A percentile compares a stretch with the other conserved stretches of the same genome.
Conservation (phyloP, 1,140 invertebrate genomes). For the Trissolcus basalis region DNA sequence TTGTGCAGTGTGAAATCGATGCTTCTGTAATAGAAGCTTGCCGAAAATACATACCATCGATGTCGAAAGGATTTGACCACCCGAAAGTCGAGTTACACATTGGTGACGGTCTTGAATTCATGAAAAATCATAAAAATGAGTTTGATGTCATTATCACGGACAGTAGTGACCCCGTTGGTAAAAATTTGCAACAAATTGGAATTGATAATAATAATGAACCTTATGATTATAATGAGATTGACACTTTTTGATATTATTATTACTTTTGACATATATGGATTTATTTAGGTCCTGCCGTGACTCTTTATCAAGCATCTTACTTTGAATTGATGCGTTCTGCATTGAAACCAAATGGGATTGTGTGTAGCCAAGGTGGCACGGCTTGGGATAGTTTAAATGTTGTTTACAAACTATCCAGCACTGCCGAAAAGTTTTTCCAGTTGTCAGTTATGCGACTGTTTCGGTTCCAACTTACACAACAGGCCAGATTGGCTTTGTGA, state of each 20-base stretch:
- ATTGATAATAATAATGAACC: too few relatives aligned
- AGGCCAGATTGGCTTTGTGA: constrained; percentile 95
- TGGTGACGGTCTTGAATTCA: constrained; percentile 96
- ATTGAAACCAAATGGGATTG: constrained; percentile 88
- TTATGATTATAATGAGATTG: too few relatives aligned
- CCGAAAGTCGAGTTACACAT: constrained; percentile 90
- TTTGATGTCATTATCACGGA: constrained; percentile 99
- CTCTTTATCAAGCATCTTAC: constrained; percentile 88
- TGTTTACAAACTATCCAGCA: constrained; percentile 84
- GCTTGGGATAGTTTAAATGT: constrained; percentile 91
- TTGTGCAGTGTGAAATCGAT: constrained; percentile 95
- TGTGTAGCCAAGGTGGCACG: constrained; percentile 95
- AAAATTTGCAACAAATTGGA: too few relatives aligned
- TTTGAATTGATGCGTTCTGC: constrained; percentile 91
- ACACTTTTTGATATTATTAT: too few relatives aligned
- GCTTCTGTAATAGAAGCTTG: constrained; percentile 92
- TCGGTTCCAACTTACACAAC: constrained; percentile 96
- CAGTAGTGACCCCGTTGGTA: constrained; percentile 95
- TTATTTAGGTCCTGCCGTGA: constrained; percentile 81
- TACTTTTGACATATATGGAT: too few relatives aligned
- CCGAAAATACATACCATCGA: constrained; percentile 92
- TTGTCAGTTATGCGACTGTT: constrained; percentile 86
- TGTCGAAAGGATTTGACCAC: constrained; percentile 90
- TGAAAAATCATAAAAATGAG: constrained; percentile 88
- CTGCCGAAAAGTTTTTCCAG: constrained; percentile 86